phyloP scores from a whole-genome alignment of 2,888 invertebrate species.

The Choristoneura rosaceana region DNA sequence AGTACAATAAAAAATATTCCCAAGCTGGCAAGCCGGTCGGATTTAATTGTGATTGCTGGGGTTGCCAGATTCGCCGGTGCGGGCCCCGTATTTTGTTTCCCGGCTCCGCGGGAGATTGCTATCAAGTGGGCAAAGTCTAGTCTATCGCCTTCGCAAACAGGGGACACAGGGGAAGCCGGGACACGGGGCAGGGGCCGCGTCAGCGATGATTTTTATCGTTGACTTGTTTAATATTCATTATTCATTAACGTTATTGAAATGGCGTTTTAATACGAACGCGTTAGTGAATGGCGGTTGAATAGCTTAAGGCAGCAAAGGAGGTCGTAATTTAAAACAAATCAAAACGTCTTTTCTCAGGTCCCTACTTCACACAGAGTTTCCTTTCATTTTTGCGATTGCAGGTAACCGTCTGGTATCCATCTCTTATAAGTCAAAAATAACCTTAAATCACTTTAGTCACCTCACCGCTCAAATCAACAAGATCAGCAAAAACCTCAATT shows the following conservation, averaged over 20 bases:
- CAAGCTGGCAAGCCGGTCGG: conserved; percentile 29
- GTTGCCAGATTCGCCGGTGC: conserved; percentile 36
- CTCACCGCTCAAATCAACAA: too few species aligned
- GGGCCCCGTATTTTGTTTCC: conserved; percentile 42
- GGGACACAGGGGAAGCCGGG: conserved; percentile 21
- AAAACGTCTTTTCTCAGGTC: background rate
- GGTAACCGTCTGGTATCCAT: too few species aligned
- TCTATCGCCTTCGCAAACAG: conserved; percentile 40
- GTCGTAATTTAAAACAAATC: background rate
- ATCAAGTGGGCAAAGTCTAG: conserved; percentile 40
- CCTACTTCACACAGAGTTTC: background rate
- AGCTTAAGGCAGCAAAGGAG: background rate
- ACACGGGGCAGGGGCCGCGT: conserved; percentile 19
- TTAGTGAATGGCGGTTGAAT: conserved; percentile 32
- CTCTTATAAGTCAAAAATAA: too few species aligned
- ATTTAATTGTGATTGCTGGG: conserved; percentile 34
- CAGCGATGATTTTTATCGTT: conserved; percentile 42
- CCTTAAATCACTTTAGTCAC: too few species aligned
- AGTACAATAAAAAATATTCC: conserved; percentile 35
- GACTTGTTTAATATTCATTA: conserved; percentile 42
- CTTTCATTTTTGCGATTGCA: background rate
- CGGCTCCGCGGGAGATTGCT: conserved; percentile 41
- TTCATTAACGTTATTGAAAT: conserved; percentile 42
- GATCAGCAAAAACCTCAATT: background rate
- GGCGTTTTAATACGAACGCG: conserved; percentile 29